Conservation (phyloP, 2,113 vertebrate species). For the Chaenocephalus aceratus region DNA sequence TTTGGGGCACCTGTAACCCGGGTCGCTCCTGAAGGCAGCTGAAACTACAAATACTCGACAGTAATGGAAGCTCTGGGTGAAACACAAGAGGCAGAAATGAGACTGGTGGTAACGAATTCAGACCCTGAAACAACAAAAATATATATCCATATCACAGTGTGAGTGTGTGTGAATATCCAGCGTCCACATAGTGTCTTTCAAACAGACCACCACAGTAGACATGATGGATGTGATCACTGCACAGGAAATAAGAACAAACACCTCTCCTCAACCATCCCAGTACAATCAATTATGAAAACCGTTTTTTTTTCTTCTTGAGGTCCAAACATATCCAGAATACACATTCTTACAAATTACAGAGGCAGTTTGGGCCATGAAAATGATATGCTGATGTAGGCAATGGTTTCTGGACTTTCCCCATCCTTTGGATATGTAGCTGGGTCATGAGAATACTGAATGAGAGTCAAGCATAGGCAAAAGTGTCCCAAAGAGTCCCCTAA, state of each 20-base stretch:
- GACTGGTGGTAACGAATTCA: constrained; percentile 56
- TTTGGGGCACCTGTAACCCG: constrained; percentile 44
- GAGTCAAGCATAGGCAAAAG: constrained; percentile 32
- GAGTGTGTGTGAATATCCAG: constrained; percentile 68
- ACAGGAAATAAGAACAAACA: constrained; percentile 50
- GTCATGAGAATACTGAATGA: constrained; percentile 60
- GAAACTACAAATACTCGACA: constrained; percentile 72
- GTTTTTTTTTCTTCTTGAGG: constrained; percentile 21
- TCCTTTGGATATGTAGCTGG: constrained; percentile 70
- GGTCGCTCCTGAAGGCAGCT: constrained; percentile 64
- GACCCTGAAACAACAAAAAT: constrained; percentile 60
- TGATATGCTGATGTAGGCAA: constrained; percentile 68
- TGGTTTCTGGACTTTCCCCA: constrained; percentile 29
- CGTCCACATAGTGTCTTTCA: constrained; percentile 65
- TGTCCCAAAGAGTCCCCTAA: constrained; percentile 30
- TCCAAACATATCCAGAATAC: constrained; percentile 53
- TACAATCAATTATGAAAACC: constrained; percentile 67
- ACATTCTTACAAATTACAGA: constrained; percentile 65
- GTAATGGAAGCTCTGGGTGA: constrained; percentile 72
- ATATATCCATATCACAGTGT: constrained; percentile 74
- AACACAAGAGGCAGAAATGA: constrained; percentile 25
- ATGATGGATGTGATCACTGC: constrained; percentile 62
- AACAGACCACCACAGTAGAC: constrained; percentile 37
- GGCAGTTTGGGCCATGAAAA: constrained; percentile 46
- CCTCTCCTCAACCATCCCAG: constrained; percentile 44